phyloP scores from a whole-genome alignment of 2,113 vertebrate species.

The Dipodomys merriami region DNA sequence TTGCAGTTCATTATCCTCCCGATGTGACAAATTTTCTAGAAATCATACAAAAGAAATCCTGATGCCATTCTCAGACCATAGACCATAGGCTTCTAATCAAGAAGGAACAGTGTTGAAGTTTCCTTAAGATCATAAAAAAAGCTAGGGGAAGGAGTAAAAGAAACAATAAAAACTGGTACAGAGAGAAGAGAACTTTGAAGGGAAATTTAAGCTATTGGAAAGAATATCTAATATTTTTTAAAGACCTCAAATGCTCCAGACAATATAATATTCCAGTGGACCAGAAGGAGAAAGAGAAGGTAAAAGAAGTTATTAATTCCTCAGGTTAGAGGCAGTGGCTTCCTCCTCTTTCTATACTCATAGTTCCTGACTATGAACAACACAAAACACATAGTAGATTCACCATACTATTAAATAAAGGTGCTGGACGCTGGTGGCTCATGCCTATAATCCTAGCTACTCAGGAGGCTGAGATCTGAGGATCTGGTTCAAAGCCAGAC shows the following conservation, averaged over 20 bases:
- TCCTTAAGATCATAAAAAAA: not conserved
- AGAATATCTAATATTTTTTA: not conserved
- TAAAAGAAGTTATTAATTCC: not conserved
- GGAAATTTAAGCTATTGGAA: not conserved
- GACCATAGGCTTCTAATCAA: not conserved
- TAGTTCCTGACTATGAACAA: not conserved
- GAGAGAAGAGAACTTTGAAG: not conserved
- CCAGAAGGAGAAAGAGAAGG: not conserved
- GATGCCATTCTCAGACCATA: not conserved
- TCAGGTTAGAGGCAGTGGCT: not conserved
- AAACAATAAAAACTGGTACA: not conserved
- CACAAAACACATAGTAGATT: not conserved
- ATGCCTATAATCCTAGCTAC: too few species aligned
- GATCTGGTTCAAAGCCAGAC: too few species aligned
- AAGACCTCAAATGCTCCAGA: not conserved
- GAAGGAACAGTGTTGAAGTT: not conserved
- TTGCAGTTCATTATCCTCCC: not conserved
- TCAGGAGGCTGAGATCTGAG: too few species aligned
- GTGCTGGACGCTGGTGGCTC: too few species aligned
- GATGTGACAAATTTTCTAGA: slow-evolving; percentile 23
- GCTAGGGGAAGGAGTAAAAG: not conserved
- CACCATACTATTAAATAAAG: not conserved
- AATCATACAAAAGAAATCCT: slow-evolving; percentile 36
- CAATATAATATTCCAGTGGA: not conserved
- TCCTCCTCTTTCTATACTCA: not conserved